A percentile compares a stretch with the other conserved stretches of the same genome.
These are phyloP conservation scores for Stegostoma tigrinum DNA, from an alignment of 2,113 vertebrate species.

Conservation along the genomic window DNA sequence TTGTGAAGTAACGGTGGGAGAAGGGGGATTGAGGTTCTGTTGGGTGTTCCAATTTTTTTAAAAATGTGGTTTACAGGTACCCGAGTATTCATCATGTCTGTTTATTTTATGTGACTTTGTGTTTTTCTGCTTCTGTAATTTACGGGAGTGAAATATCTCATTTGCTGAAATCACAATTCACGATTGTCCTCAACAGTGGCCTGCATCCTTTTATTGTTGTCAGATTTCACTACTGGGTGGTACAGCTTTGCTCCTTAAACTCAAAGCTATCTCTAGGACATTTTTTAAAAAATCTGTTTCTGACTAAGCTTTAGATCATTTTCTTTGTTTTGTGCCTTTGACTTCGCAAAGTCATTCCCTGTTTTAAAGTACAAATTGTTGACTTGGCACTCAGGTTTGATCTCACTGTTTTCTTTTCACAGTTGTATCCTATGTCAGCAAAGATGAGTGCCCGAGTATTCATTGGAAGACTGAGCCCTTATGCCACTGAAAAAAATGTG, in stretches of 20 bases:
- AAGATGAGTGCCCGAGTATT: conserved; percentile 83
- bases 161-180: not conserved
- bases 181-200: not conserved
- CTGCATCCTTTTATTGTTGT: not conserved
- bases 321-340: not conserved
- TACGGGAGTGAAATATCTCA: not conserved
- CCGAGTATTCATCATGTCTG: no score
- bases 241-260: not conserved
- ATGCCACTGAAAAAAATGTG: conserved; percentile 87
- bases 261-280: no score
- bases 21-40: not conserved
- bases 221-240: not conserved
- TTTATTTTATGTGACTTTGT: not conserved
- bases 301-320: not conserved
- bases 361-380: not conserved
- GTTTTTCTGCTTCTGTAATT: not conserved
- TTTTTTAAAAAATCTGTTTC: no score
- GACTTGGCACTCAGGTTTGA: not conserved
- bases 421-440: conserved; percentile 32
- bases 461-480: conserved; percentile 85
- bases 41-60: not conserved
- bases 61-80: not conserved
- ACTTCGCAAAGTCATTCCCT: not conserved
- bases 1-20: not conserved
- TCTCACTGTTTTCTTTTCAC: not conserved